phyloP scores from a whole-genome alignment of 2,797 vertebrate species.

The Oreochromis mossambicus region DNA sequence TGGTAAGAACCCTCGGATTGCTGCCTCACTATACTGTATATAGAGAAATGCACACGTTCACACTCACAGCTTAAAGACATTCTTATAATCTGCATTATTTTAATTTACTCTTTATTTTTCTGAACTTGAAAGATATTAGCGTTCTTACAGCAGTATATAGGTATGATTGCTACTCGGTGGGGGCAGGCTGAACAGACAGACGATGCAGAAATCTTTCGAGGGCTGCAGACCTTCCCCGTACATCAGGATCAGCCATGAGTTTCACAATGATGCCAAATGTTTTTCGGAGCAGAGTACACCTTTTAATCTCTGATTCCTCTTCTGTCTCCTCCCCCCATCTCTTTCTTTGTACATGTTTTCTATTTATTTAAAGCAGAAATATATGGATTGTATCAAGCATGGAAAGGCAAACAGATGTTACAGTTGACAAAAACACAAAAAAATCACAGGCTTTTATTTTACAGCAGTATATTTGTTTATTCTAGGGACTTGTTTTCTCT shows the following conservation, averaged over 20 bases:
- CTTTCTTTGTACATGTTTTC: slow-evolving; percentile 77
- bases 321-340: slow-evolving; percentile 33
- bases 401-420: slow-evolving; percentile 65
- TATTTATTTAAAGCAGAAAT: slow-evolving; percentile 82
- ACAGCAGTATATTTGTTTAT: slow-evolving; percentile 72
- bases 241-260: slow-evolving; percentile 58
- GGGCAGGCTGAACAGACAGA: slow-evolving; percentile 35
- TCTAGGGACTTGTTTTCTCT: slow-evolving; percentile 53
- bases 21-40: slow-evolving; percentile 70
- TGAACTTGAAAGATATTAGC: slow-evolving; percentile 60
- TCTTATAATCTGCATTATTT: slow-evolving; percentile 53
- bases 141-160: slow-evolving; percentile 55
- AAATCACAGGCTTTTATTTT: slow-evolving; percentile 77
- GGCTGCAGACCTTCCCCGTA: slow-evolving; percentile 23
- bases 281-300: slow-evolving; percentile 44
- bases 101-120: slow-evolving; percentile 58
- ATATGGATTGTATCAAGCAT: slow-evolving; percentile 78
- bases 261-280: slow-evolving; percentile 74
- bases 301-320: slow-evolving; percentile 41
- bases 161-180: slow-evolving; percentile 37
- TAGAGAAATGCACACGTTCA: slow-evolving; percentile 40
- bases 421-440: slow-evolving; percentile 14
- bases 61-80: slow-evolving; percentile 42
- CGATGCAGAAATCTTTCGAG: slow-evolving; percentile 15
- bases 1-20: slow-evolving; percentile 56